Percentiles rank a stretch among this genome's conserved stretches.
Evolutionary conservation across 2,797 vertebrate species (phyloP).

Genomic region (Fringilla coelebs): DNA sequence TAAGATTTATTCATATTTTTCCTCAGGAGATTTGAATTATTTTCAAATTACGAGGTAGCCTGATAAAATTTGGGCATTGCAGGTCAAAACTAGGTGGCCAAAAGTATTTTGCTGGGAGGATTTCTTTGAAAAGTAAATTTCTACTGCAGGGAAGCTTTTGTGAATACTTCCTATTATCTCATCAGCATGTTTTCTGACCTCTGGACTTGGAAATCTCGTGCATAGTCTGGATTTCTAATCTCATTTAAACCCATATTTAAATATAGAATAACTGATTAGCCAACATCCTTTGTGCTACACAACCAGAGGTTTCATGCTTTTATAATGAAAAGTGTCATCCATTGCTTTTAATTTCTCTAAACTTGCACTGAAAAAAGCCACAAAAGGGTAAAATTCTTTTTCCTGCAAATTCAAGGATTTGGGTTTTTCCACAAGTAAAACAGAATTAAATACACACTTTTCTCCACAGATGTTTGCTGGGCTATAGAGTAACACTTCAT

Average conservation of each 20-base stretch:
- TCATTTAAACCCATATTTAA: conserved; percentile 56
- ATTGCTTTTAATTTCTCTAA: not conserved
- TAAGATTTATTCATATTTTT: not conserved
- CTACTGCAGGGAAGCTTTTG: conserved; percentile 1
- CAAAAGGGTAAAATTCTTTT: not conserved
- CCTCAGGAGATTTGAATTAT: not conserved
- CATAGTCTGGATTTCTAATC: conserved; percentile 48
- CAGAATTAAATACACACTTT: not conserved
- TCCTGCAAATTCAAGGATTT: not conserved
- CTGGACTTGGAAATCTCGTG: conserved; percentile 47
- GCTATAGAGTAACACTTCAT: not conserved
- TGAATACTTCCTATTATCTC: conserved; percentile 50
- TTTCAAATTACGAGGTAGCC: conserved; percentile 21
- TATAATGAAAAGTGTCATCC: not conserved
- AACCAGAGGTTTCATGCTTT: not conserved
- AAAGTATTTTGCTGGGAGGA: conserved; percentile 10
- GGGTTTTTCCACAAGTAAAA: not conserved
- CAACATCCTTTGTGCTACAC: conserved; percentile 21
- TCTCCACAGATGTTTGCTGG: not conserved
- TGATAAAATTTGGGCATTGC: conserved; percentile 48
- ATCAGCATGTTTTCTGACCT: conserved; percentile 37
- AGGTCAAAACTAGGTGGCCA: not conserved
- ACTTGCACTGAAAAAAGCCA: not conserved
- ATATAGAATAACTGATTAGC: conserved; percentile 49
- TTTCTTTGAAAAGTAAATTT: conserved; percentile 30